Percentiles rank a stretch among this genome's conserved stretches.
phyloP scores from a whole-genome alignment of 2,113 vertebrate species.

The Hippoglossus stenolepis region DNA sequence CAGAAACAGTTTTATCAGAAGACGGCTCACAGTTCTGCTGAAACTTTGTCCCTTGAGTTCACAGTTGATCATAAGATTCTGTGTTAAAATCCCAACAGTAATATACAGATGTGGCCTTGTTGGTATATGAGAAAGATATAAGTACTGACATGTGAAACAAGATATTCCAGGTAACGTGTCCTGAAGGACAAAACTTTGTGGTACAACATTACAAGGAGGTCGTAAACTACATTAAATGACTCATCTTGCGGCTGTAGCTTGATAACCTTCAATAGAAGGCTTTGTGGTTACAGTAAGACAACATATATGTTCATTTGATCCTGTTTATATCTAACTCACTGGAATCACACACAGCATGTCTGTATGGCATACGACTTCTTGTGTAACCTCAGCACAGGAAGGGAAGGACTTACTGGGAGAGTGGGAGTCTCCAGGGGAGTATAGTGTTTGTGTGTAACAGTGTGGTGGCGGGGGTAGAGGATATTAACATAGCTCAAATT shows the following conservation, averaged over 20 bases:
- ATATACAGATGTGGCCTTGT: not conserved
- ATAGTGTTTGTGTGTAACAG: conserved; percentile 9
- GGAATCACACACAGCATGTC: conserved; percentile 42
- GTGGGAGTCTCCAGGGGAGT: not conserved
- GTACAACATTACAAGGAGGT: no score
- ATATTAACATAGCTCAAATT: not conserved
- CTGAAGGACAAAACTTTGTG: not conserved
- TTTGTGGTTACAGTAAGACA: conserved; percentile 8
- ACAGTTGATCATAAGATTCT: not conserved
- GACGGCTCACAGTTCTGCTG: not conserved
- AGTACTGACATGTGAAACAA: no score
- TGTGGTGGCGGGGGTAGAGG: not conserved
- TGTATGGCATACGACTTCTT: conserved; percentile 26
- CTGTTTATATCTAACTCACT: conserved; percentile 46
- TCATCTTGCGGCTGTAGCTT: no score
- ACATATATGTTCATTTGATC: not conserved
- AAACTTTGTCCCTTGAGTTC: conserved; percentile 34
- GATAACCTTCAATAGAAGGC: not conserved
- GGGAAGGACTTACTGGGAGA: no score
- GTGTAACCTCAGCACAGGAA: conserved; percentile 32
- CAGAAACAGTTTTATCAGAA: conserved; percentile 14
- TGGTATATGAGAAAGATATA: no score
- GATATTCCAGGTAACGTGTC: no score
- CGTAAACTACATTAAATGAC: no score
- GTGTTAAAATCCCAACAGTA: not conserved